Conservation (phyloP, 2,113 vertebrate genomes). For the Pyrgilauda ruficollis region DNA sequence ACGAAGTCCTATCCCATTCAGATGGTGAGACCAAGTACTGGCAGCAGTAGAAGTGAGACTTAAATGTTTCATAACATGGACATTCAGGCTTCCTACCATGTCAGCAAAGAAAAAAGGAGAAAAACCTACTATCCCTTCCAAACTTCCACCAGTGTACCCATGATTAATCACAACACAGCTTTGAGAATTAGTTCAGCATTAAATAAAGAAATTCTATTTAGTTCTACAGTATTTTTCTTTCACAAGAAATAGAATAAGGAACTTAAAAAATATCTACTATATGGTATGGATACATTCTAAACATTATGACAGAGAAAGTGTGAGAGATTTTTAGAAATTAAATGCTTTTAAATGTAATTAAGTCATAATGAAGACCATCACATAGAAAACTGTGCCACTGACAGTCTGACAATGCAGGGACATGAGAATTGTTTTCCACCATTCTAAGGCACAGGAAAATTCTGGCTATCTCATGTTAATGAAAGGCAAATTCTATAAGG, state of each 20-base stretch:
- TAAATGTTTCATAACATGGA: neutral
- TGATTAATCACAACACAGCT: neutral
- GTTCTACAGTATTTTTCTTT: neutral
- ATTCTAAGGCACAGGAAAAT: neutral
- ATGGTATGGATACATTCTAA: constrained; percentile 29
- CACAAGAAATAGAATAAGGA: neutral
- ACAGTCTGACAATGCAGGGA: constrained; percentile 14
- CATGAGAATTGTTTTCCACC: neutral
- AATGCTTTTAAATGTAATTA: constrained; percentile 40
- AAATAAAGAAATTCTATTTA: neutral
- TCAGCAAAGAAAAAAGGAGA: neutral
- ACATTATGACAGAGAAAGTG: constrained; percentile 14
- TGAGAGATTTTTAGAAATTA: neutral
- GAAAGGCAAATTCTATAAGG: neutral
- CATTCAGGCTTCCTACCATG: neutral
- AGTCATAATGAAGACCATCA: neutral
- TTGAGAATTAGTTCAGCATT: neutral
- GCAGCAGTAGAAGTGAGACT: neutral
- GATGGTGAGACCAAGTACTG: neutral
- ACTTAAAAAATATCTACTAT: neutral
- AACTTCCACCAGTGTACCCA: neutral
- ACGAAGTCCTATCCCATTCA: neutral
- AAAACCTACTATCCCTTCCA: neutral
- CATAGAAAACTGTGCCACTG: neutral
- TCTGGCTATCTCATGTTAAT: neutral